Conservation (phyloP, 2,888 invertebrate genomes). For the Agrenia bidenticulata region DNA sequence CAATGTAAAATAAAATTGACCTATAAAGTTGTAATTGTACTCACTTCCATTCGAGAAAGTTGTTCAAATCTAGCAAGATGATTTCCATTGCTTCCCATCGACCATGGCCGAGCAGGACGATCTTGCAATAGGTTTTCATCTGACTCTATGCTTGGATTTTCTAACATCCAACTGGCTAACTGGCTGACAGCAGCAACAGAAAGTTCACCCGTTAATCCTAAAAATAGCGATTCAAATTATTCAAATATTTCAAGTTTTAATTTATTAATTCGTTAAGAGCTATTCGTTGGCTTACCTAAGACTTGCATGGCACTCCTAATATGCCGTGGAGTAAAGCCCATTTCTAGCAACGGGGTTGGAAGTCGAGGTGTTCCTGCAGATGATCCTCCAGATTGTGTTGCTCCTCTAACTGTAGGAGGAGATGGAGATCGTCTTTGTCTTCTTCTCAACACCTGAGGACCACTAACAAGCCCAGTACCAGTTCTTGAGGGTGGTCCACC, state of each 20-base stretch:
- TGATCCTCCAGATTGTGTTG: neutral
- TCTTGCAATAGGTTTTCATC: constrained; percentile 35
- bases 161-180: constrained; percentile 67
- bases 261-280: constrained; percentile 1
- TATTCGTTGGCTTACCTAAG: constrained; percentile 57
- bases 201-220: constrained; percentile 58
- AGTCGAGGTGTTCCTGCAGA: constrained; percentile 46
- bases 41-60: constrained; percentile 21
- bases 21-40: neutral
- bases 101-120: constrained; percentile 39
- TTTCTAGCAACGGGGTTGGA: constrained; percentile 63
- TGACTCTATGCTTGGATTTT: constrained; percentile 61
- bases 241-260: no score
- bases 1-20: no score
- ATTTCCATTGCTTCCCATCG: constrained; percentile 33
- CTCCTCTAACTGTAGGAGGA: constrained; percentile 38
- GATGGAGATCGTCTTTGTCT: constrained; percentile 45
- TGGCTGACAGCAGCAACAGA: constrained; percentile 62
- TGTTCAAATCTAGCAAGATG: constrained; percentile 26
- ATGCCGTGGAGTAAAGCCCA: constrained; percentile 65
- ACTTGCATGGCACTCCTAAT: constrained; percentile 63
- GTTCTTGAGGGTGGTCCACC: neutral
- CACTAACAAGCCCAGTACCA: neutral
- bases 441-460: constrained; percentile 23
- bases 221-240: neutral